These are phyloP conservation scores for Numida meleagris DNA, from an alignment of 2,113 vertebrate genomes.

Conservation along the genomic window DNA sequence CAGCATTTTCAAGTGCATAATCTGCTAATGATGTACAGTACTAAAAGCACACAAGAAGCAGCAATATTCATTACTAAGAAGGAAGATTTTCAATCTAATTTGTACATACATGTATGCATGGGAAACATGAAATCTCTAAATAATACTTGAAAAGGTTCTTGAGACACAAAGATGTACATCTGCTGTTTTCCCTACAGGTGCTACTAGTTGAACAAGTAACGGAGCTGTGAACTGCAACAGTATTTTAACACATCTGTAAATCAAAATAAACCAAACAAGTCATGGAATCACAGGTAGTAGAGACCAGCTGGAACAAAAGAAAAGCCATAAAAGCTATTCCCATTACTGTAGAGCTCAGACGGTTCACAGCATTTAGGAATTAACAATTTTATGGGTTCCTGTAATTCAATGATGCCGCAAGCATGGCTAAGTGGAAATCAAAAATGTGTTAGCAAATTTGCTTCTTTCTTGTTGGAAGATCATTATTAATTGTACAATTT, in stretches of 20 bases:
- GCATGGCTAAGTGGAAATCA: background rate
- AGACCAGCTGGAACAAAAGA: background rate
- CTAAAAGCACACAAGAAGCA: background rate
- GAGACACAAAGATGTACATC: background rate
- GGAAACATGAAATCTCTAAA: background rate
- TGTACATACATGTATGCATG: background rate
- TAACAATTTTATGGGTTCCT: background rate
- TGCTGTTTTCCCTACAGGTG: background rate
- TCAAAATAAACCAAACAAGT: background rate
- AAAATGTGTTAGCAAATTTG: background rate
- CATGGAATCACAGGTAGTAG: background rate
- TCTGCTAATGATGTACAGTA: background rate
- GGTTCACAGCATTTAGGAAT: background rate
- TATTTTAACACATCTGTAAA: background rate
- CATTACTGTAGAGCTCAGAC: background rate
- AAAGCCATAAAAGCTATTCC: background rate
- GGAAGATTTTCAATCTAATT: background rate
- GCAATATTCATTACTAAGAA: conserved; percentile 10
- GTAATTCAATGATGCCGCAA: background rate
- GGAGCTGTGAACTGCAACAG: background rate
- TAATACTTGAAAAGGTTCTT: background rate
- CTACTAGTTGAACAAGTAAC: background rate
- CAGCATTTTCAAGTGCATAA: conserved; percentile 14
- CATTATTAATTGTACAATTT: background rate
- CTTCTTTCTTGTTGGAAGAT: background rate